phyloP scores from a whole-genome alignment of 2,797 vertebrate genomes.

The Zalophus californianus region DNA sequence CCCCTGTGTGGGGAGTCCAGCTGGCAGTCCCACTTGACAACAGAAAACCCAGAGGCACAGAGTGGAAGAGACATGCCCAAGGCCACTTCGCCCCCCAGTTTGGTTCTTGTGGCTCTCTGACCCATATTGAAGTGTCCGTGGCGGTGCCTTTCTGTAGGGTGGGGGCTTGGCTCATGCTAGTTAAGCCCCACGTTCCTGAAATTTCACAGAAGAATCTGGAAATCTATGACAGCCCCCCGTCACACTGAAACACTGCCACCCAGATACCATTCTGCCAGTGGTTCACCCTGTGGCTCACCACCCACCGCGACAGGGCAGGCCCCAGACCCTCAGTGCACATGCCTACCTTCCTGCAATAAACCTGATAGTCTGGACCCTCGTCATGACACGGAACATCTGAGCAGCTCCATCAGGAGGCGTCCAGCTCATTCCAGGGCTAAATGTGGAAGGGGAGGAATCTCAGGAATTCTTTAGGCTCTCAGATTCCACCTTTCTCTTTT shows the following conservation, averaged over 20 bases:
- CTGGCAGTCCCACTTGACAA: too few relatives aligned
- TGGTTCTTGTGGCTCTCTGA: not conserved
- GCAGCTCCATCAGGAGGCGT: not conserved
- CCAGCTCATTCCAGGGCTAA: conserved; percentile 63
- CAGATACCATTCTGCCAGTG: not conserved
- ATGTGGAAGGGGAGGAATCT: conserved; percentile 64
- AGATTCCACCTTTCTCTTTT: conserved; percentile 69
- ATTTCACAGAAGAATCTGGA: not conserved
- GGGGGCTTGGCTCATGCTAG: not conserved
- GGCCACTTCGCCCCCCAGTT: not conserved
- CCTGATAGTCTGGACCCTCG: not conserved
- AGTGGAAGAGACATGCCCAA: not conserved
- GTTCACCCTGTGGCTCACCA: not conserved
- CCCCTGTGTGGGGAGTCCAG: not conserved
- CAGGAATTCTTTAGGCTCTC: conserved; percentile 70
- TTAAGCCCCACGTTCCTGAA: not conserved
- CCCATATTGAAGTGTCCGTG: not conserved
- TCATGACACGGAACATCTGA: conserved; percentile 42
- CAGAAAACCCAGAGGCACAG: not conserved
- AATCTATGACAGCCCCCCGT: not conserved
- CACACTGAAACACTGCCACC: not conserved
- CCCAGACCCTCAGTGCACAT: not conserved
- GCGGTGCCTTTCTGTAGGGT: not conserved
- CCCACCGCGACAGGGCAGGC: not conserved
- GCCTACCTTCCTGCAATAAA: not conserved